Evolutionary conservation across 2,888 invertebrate species (phyloP), one percentile per base, ranked within the genome.

Genomic region (Torymus auratus): DNA sequence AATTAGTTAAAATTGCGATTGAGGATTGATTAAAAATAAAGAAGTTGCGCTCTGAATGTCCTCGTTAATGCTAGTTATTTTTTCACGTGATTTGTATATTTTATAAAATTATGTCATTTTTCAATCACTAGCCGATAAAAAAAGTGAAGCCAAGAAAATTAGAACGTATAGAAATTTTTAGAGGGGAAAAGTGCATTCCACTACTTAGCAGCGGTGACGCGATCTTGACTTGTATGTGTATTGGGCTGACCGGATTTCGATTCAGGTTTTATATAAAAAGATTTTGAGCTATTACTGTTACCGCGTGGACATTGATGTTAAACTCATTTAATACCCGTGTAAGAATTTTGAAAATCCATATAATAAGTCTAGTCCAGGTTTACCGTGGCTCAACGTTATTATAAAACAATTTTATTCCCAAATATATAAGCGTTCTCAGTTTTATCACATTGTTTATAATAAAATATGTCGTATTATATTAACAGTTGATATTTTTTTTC

Each of bases 51-150:
- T 65, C 11, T 67, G 13, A 13, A 20, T 15, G 28, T 28, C 60
- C 20, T 78, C 61, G 67, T 73, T 58, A 61, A 78, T 67, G 12
- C 15, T 61, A 53, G 55, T 58, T 64, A 78, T 78, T 73, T 69
- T 58, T 80, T 77, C 79, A 73, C 76, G 68, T 74, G 62, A 68
- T 62, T 78, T 78, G 52, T 77, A 72, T 58, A 71, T 72, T 76
- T 81, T 77, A 58, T 71, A 78, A 71, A 73, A 58, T 72, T 80
- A 62, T 41, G 28, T 70, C 28, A 15, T 74, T 41, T 56, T 53
- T 58, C 55, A 12, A 65, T 73, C 56, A 68, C n/a, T 3, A 72
- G 56, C 14, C 11, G 20, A 65, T 56, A 70, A 65, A 62, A 67
- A 68, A 10, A 11, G 11, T 53, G 61, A 52, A 72, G 53, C 41